These are phyloP conservation scores for Phodopus roborovskii DNA, from an alignment of 2,113 vertebrate genomes.

Conservation along the genomic window DNA sequence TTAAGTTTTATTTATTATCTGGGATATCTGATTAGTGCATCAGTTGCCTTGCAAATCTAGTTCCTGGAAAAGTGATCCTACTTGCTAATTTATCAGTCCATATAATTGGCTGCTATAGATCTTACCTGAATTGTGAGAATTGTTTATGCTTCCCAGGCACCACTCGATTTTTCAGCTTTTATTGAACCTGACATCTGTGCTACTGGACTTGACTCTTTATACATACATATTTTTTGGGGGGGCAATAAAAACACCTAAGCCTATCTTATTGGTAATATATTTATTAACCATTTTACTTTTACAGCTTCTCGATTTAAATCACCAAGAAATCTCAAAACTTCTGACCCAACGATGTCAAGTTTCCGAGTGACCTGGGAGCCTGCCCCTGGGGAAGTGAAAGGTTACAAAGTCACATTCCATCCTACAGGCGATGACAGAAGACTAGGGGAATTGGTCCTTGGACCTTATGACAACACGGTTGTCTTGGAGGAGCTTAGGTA, in stretches of 20 bases:
- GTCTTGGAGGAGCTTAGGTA: constrained; percentile 98
- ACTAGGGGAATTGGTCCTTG: constrained; percentile 92
- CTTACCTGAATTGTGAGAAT: not conserved
- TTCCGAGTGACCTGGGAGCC: constrained; percentile 97
- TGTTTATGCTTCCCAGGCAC: not conserved
- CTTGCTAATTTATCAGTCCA: not conserved
- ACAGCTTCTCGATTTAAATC: constrained; percentile 95
- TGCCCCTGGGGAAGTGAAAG: constrained; percentile 92
- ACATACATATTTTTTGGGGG: not conserved
- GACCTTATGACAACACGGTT: constrained; percentile 96
- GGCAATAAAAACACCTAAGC: not conserved
- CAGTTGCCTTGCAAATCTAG: not conserved
- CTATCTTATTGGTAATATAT: not conserved
- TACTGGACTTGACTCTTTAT: not conserved
- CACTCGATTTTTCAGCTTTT: not conserved
- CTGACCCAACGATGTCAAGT: constrained; percentile 94
- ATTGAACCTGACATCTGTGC: not conserved
- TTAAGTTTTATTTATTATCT: not conserved
- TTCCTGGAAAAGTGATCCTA: not conserved
- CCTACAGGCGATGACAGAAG: constrained; percentile 89
- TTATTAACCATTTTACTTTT: constrained; percentile 65
- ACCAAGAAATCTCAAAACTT: constrained; percentile 96
- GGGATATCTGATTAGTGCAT: not conserved
- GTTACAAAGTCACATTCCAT: constrained; percentile 96
- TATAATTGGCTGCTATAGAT: no score